phyloP scores from a whole-genome alignment of 1,140 invertebrate species.

The Philopotamus ludificatus region DNA sequence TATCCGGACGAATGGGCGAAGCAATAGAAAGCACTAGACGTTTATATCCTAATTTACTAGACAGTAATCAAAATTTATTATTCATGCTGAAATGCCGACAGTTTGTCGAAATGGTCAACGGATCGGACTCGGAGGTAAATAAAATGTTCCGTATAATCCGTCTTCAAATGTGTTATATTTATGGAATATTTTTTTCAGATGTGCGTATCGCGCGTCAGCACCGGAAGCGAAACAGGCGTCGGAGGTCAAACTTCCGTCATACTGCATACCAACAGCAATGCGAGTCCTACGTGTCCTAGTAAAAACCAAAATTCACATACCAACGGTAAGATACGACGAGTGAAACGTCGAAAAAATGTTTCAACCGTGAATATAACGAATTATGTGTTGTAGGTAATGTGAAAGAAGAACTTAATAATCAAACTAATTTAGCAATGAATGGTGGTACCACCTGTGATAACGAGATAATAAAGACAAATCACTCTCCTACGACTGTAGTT shows the following conservation, averaged over 20 bases:
- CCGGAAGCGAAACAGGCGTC: constrained; percentile 42
- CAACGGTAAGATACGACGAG: constrained; percentile 47
- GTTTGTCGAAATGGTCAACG: constrained; percentile 95
- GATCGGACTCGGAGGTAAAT: constrained; percentile 70
- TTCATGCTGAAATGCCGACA: constrained; percentile 96
- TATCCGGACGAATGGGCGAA: constrained; percentile 90
- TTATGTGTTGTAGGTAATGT: too few relatives aligned
- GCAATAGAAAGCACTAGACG: constrained; percentile 87
- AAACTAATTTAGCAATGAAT: constrained; percentile 58
- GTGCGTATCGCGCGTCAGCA: constrained; percentile 39
- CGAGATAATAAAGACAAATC: constrained; percentile 35
- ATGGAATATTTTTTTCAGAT: constrained; percentile 2
- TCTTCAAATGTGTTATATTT: neutral
- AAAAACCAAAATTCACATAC: constrained; percentile 41
- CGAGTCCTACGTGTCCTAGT: constrained; percentile 45
- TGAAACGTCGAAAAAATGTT: too few relatives aligned
- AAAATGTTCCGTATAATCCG: neutral
- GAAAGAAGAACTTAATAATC: constrained; percentile 58
- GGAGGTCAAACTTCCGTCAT: constrained; percentile 49
- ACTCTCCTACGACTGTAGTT: constrained; percentile 35
- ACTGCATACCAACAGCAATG: constrained; percentile 47
- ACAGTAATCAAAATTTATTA: constrained; percentile 85
- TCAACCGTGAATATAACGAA: too few relatives aligned
- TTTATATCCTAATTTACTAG: constrained; percentile 87
- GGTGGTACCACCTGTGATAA: constrained; percentile 48